Conservation (phyloP, 2,797 vertebrate genomes). For the Caiman crocodilus region DNA sequence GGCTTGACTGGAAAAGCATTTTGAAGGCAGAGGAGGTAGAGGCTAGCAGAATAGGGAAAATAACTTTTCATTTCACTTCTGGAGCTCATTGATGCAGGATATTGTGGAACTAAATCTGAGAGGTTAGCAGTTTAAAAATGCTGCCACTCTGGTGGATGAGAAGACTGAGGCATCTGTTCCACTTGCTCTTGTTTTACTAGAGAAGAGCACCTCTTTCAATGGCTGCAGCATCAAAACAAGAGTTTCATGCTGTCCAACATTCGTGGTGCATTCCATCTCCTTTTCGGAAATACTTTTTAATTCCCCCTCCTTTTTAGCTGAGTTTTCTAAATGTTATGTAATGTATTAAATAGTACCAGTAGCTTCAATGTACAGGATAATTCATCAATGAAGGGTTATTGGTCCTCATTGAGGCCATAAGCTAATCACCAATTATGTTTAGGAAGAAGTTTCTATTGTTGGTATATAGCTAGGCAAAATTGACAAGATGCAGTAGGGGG, state of each 20-base stretch:
- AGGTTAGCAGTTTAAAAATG: fast-evolving
- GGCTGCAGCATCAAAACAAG: fast-evolving
- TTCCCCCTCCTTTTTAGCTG: no score
- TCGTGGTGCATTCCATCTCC: background rate
- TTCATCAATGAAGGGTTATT: background rate
- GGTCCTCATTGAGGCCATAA: background rate
- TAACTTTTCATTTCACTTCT: background rate
- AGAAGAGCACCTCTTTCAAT: background rate
- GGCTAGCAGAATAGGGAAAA: background rate
- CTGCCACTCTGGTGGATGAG: fast-evolving
- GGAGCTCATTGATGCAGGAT: background rate
- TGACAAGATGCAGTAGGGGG: background rate
- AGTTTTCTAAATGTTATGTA: background rate
- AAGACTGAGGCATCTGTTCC: fast-evolving
- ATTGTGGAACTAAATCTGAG: background rate
- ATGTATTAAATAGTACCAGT: fast-evolving
- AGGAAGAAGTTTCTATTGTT: background rate
- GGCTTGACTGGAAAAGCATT: background rate
- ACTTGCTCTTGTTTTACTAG: background rate
- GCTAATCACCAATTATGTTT: background rate
- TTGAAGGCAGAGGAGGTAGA: background rate
- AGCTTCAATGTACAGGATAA: background rate
- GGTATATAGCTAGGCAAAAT: background rate
- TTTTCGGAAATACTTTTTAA: background rate
- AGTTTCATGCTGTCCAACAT: background rate